Evolutionary conservation across 2,888 invertebrate genomes (phyloP).

Genomic region (Athalia rosae): DNA sequence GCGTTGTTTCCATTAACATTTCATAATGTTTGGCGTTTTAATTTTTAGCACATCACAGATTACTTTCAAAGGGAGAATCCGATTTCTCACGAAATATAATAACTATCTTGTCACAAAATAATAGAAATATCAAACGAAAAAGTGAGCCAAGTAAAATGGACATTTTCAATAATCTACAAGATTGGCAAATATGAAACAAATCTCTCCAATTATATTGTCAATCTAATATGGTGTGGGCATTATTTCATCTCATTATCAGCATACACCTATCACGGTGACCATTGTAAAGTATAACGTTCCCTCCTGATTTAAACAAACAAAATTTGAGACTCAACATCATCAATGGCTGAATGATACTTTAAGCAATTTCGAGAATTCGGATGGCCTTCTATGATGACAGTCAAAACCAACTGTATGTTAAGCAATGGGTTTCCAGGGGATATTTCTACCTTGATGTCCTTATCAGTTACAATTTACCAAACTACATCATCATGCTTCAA

Average conservation of each 20-base stretch:
- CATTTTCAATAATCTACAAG: background rate
- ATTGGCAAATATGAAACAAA: background rate
- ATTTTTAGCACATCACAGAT: conserved; percentile 35
- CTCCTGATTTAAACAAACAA: conserved; percentile 38
- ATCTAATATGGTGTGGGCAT: background rate
- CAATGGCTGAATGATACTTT: conserved; percentile 28
- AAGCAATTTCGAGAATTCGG: conserved; percentile 21
- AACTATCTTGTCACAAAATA: background rate
- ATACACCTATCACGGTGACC: background rate
- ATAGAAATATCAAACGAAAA: background rate
- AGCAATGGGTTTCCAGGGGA: conserved; percentile 2
- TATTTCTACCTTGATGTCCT: conserved; percentile 13
- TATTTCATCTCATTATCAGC: background rate
- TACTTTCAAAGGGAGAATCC: conserved; percentile 16
- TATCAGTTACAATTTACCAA: conserved; percentile 9
- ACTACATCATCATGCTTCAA: conserved; percentile 1
- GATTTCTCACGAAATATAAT: background rate
- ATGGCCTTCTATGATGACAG: conserved; percentile 5
- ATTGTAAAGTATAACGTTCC: conserved; percentile 2
- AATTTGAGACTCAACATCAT: conserved; percentile 26
- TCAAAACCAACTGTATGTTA: conserved; percentile 1
- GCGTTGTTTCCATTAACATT: background rate
- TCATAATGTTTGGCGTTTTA: background rate
- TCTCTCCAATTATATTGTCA: too few relatives aligned
- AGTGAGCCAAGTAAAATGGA: conserved; percentile 17